Base-by-base conservation (phyloP, 2,888 invertebrate species). In the Parelbella ahira region DNA sequence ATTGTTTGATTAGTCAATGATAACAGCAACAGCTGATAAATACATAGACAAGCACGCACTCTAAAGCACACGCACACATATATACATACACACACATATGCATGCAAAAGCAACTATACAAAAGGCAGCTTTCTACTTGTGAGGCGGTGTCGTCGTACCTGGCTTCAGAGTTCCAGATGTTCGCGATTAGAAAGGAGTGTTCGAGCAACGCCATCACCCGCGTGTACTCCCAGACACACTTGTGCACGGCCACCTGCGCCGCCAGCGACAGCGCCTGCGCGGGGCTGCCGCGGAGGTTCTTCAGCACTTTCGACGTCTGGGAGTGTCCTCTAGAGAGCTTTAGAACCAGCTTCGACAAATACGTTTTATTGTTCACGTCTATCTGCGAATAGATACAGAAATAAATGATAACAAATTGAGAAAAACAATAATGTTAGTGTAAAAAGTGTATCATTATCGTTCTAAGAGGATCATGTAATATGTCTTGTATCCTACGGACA, bases 141-240 rank as follows among this genome's bases (percentile, higher is more conserved):
- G n/a, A n/a, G n/a, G n/a, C n/a, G n/a, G n/a, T n/a, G n/a, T 20
- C 2, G 6, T 3, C 6, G 20, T 20, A 20, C 88, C 80, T 84
- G 0, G 68, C 68, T 48, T 86, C 87, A 10, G 59, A 63, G 44
- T 67, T 80, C 80, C 88, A 87, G n/a, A 87, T 78, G 1, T 80
- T 80, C 48, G 86, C 80, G 1, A 87, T 70, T 12, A 73, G 81
- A 60, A 87, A 86, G 0, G 88, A 87, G 60, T 84, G 87, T 36
- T 87, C 84, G 23, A 88, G 48, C 11, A 88, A 51, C 0, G 87
- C 75, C 75, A 88, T 84, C 0, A 88, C 58, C 4, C 68, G 60
- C 0, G 86, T 87, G 23, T 88, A 88, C 7, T 88, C 88, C 88
- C 88, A 88, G 66, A 78, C 82, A 0, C 79, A 78, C 46, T 88